Conservation (phyloP, 2,888 invertebrate genomes). For the Oligia latruncula region DNA sequence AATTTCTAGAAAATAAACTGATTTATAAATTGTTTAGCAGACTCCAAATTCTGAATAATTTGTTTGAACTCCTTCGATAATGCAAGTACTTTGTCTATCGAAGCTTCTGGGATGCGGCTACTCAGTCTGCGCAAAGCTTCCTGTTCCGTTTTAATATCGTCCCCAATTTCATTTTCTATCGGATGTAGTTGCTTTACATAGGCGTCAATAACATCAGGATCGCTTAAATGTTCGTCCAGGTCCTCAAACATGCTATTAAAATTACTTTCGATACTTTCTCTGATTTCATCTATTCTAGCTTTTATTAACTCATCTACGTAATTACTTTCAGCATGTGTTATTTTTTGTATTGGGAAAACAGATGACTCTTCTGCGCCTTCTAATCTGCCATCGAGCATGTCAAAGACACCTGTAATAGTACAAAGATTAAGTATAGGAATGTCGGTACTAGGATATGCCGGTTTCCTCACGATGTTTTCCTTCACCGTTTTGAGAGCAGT, state of each 20-base stretch:
- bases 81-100: conserved; percentile 44
- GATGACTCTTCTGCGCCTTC: background rate
- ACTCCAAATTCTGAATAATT: conserved; percentile 49
- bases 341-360: background rate
- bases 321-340: background rate
- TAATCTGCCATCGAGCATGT: background rate
- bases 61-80: conserved; percentile 46
- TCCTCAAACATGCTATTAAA: conserved; percentile 59
- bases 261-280: conserved; percentile 36
- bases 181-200: conserved; percentile 60
- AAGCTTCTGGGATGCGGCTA: conserved; percentile 37
- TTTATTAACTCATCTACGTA: conserved; percentile 64
- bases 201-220: conserved; percentile 49
- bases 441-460: no score
- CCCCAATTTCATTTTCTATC: conserved; percentile 60
- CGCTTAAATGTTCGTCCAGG: conserved; percentile 59
- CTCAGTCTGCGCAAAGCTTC: conserved; percentile 55
- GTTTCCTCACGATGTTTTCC: no score
- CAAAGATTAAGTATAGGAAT: background rate
- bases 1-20: background rate
- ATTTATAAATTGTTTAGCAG: conserved; percentile 38
- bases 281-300: conserved; percentile 57
- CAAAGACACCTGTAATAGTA: conserved; percentile 25
- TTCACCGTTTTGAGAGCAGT: background rate
- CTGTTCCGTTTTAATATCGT: conserved; percentile 56